Conservation (phyloP, 2,797 vertebrate genomes). For the Lophius americanus region DNA sequence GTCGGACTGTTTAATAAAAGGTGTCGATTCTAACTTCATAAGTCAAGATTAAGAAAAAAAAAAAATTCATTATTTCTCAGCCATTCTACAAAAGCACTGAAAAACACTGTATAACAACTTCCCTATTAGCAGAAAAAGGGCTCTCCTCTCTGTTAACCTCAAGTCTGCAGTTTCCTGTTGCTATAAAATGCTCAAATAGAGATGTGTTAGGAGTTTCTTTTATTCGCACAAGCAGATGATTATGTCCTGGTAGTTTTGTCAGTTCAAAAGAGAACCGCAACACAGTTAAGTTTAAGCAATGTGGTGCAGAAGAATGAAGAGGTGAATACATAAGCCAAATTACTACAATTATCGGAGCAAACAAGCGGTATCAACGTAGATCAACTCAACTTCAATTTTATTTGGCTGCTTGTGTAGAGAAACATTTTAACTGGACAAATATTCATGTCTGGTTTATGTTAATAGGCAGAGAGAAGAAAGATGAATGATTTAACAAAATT, state of each 20-base stretch:
- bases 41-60: conserved; percentile 16
- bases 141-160: not conserved
- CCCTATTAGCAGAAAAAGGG: not conserved
- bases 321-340: conserved; percentile 3
- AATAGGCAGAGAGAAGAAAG: conserved; percentile 26
- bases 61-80: conserved; percentile 19
- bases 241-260: conserved; percentile 6
- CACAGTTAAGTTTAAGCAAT: conserved; percentile 4
- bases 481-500: conserved; percentile 45
- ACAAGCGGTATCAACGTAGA: conserved; percentile 11
- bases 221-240: not conserved
- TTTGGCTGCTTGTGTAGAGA: conserved; percentile 17
- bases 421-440: conserved; percentile 23
- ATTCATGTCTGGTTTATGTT: conserved; percentile 32
- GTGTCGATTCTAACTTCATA: conserved; percentile 16
- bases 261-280: conserved; percentile 21
- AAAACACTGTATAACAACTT: conserved; percentile 19
- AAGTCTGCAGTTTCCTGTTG: not conserved
- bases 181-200: conserved; percentile 12
- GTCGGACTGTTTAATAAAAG: conserved; percentile 13
- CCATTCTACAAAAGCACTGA: conserved; percentile 41
- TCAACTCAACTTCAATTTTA: conserved; percentile 23
- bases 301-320: conserved; percentile 18
- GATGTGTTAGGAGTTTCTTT: not conserved
- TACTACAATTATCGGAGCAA: conserved; percentile 3